These are phyloP conservation scores for Coleophora flavipennella DNA, from an alignment of 2,888 invertebrate species.

Conservation along the genomic window DNA sequence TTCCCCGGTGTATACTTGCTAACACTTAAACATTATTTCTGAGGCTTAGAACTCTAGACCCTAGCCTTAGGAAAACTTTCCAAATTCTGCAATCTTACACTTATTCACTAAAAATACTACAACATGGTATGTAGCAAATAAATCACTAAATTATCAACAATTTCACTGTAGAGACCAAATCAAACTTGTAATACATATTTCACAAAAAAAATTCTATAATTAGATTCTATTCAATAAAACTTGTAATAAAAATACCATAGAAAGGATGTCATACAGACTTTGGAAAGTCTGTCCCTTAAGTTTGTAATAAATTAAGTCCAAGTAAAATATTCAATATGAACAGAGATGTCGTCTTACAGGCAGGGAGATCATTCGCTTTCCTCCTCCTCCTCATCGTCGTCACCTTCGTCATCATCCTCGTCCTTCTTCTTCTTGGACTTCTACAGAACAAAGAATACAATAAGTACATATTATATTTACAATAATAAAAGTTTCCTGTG, in stretches of 20 bases:
- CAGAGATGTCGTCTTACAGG: conserved; percentile 53
- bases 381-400: conserved; percentile 75
- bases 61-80: conserved; percentile 67
- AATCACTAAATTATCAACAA: conserved; percentile 47
- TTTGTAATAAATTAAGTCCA: conserved; percentile 72
- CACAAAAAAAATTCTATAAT: conserved; percentile 4
- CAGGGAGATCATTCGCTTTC: conserved; percentile 76
- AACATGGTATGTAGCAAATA: conserved; percentile 33
- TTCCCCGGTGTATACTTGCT: conserved; percentile 69
- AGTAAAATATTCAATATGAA: conserved; percentile 72
- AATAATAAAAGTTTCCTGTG: conserved; percentile 1
- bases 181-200: conserved; percentile 17
- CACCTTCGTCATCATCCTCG: conserved; percentile 76
- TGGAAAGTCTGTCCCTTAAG: conserved; percentile 69
- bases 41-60: conserved; percentile 65
- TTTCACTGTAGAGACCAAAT: conserved; percentile 39
- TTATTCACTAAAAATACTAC: conserved; percentile 39
- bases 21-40: conserved; percentile 70
- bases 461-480: conserved; percentile 3
- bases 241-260: conserved; percentile 3
- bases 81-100: conserved; percentile 57
- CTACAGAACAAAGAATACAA: conserved; percentile 22
- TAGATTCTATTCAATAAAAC: conserved; percentile 2
- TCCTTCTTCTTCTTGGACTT: conserved; percentile 75
- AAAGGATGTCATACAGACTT: conserved; percentile 39